phyloP scores from a whole-genome alignment of 2,113 vertebrate genomes.

The Telmatochromis bifrenatus region DNA sequence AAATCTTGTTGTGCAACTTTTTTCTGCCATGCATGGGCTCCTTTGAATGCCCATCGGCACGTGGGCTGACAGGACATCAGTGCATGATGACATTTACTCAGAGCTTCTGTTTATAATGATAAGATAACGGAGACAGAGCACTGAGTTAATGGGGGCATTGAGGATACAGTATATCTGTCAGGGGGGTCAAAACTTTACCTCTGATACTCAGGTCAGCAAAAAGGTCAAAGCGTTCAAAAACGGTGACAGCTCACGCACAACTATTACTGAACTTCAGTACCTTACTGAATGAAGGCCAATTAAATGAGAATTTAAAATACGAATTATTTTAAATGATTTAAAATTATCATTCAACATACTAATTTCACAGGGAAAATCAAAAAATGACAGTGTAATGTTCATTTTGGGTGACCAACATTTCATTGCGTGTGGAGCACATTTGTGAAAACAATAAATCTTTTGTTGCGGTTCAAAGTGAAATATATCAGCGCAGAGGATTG shows the following conservation, averaged over 20 bases:
- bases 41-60: slow-evolving; percentile 20
- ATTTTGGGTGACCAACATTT: not conserved
- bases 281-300: not conserved
- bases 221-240: slow-evolving; percentile 20
- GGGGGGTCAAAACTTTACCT: slow-evolving; percentile 42
- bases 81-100: slow-evolving; percentile 54
- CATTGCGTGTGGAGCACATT: not conserved
- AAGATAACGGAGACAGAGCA: slow-evolving; percentile 58
- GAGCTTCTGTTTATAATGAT: slow-evolving; percentile 56
- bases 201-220: slow-evolving; percentile 6
- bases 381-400: not conserved
- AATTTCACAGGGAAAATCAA: not conserved
- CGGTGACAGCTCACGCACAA: not conserved
- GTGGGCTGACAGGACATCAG: slow-evolving; percentile 28
- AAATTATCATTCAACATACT: not conserved
- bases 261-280: not conserved
- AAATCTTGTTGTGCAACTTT: not conserved
- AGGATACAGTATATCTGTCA: slow-evolving; percentile 29
- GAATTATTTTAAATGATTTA: not conserved
- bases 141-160: slow-evolving; percentile 51
- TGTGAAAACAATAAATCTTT: not conserved
- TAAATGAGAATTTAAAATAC: not conserved
- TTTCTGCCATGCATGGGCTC: not conserved
- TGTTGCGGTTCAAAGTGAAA: not conserved
- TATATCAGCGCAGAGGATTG: not conserved